Evolutionary conservation across 2,797 vertebrate genomes (phyloP).

Genomic region (Ctenosaura bakeri): DNA sequence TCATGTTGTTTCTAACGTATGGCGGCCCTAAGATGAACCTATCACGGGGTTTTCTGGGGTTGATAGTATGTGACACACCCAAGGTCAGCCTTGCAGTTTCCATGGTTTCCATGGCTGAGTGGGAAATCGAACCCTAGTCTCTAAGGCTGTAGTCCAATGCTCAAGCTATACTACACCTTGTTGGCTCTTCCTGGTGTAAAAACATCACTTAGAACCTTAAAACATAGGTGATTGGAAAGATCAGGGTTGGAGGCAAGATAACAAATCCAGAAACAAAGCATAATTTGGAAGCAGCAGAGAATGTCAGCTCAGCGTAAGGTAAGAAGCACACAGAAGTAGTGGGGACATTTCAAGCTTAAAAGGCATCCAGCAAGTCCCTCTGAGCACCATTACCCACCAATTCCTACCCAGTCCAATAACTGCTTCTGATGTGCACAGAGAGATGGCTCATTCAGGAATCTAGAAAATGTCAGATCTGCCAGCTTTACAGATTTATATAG

Average conservation of each 20-base stretch:
- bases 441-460: background rate
- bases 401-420: background rate
- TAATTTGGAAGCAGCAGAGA: background rate
- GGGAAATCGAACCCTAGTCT: too few relatives aligned
- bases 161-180: too few relatives aligned
- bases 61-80: too few relatives aligned
- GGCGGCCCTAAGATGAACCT: too few relatives aligned
- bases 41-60: too few relatives aligned
- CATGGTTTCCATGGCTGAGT: too few relatives aligned
- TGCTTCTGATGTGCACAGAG: background rate
- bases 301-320: background rate
- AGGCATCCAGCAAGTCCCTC: background rate
- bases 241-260: background rate
- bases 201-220: background rate
- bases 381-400: background rate
- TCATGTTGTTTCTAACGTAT: too few relatives aligned
- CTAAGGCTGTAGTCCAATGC: too few relatives aligned
- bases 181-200: background rate
- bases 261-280: background rate
- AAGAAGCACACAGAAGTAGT: background rate
- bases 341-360: background rate
- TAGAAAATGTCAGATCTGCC: conserved; percentile 1
- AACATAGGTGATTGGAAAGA: background rate
- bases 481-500: background rate
- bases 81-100: too few relatives aligned